A percentile compares a stretch with the other conserved stretches of the same genome.
These are phyloP conservation scores for Catostomus latipinnis DNA, from an alignment of 2,797 vertebrate species.

Conservation along the genomic window DNA sequence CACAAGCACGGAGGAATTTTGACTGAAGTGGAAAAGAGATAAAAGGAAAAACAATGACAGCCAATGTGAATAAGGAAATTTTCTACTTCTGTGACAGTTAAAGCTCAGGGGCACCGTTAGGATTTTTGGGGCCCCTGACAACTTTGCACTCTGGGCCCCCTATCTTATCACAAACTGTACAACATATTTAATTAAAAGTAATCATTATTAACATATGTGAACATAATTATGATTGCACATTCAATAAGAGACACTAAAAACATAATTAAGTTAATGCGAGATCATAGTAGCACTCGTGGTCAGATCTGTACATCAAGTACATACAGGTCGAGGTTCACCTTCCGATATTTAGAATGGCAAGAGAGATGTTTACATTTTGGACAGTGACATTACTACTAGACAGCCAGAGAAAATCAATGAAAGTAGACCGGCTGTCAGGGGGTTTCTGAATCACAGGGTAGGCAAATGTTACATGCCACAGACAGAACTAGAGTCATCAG, in stretches of 20 bases:
- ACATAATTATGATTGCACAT: too few relatives aligned
- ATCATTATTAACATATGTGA: too few relatives aligned
- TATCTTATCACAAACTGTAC: too few relatives aligned
- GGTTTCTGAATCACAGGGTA: conserved; percentile 17
- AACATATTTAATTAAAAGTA: too few relatives aligned
- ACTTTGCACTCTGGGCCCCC: too few relatives aligned
- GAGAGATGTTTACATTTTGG: not conserved
- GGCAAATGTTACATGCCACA: conserved; percentile 2
- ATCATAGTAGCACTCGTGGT: too few relatives aligned
- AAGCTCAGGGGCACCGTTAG: not conserved
- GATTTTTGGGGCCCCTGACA: too few relatives aligned
- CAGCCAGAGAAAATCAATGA: not conserved
- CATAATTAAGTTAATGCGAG: too few relatives aligned
- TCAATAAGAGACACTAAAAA: too few relatives aligned
- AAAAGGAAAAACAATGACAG: conserved; percentile 38
- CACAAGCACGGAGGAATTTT: conserved; percentile 29
- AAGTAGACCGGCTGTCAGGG: not conserved
- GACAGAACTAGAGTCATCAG: conserved; percentile 19
- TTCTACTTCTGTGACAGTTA: not conserved
- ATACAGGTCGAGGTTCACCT: not conserved
- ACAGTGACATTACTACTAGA: not conserved
- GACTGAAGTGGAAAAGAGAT: conserved; percentile 41
- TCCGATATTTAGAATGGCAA: not conserved
- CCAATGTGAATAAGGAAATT: conserved; percentile 11
- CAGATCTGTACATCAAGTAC: not conserved